Base-by-base conservation (phyloP, 2,797 vertebrate genomes). In the Danionella dracula region DNA sequence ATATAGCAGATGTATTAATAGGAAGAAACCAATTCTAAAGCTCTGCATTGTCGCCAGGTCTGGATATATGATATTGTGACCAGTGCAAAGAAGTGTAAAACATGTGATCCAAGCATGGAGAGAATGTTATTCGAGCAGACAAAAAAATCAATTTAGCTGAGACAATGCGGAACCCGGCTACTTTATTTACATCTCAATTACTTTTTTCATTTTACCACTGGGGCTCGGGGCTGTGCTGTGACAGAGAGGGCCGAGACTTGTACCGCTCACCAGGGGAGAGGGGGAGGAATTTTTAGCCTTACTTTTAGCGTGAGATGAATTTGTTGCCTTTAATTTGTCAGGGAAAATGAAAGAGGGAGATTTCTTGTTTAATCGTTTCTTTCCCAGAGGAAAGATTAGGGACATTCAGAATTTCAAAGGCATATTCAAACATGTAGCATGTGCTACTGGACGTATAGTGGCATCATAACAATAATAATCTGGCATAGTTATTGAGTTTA, bases 131-230 rank as follows among this genome's bases (percentile, higher is more conserved):
- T 53, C 58, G 55, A 64, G 55, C 69, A 68, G 56, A 74, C 40
- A 66, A 63, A 73, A n/a, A 77, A 79, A 77, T 76, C 74, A 75
- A 77, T 77, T 73, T 70, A 66, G 40, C 41, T 12, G 71, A 72
- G 57, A 72, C 65, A 70, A 56, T 49, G 29, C 20, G 12, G 42
- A 63, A 48, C 40, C 59, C 51, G 35, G 58, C 66, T 46, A 63
- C 42, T 54, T 68, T 74, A 74, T 79, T 79, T 75, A 77, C 73
- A 79, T 75, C 71, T 75, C 53, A 67, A 55, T 75, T 73, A 71
- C 37, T 64, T 77, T 74, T n/a, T 70, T 63, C 64, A 70, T 69
- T 50, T 62, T 49, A 34, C 65, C 65, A 55, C 49, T 20, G 46
- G 56, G 44, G 57, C 51, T 70, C 35, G 37, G 35, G 46, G 16